Base-by-base conservation (phyloP, 2,113 vertebrate genomes). In the Halichoerus grypus region DNA sequence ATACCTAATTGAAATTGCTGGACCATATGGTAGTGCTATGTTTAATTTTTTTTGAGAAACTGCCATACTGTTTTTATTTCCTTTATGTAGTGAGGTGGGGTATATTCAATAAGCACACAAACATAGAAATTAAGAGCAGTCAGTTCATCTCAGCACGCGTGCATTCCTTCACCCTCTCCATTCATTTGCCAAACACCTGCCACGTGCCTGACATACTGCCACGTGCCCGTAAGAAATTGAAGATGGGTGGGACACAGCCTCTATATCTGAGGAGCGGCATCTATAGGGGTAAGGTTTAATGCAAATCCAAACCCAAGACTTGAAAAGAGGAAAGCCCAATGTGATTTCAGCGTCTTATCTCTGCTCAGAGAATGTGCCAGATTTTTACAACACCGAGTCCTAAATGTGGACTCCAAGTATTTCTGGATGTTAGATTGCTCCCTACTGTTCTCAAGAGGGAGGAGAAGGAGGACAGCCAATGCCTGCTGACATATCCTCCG, bases 401-500 rank as follows among this genome's bases (percentile, higher is more conserved):
- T 86, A n/a, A 59, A 21, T 11, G 6, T 7, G 57, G 77, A 76
- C 28, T 49, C 80, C 2, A 8, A 82, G 65, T 19, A 26, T 67
- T 76, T 83, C 87, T 74, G 67, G 53, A 19, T 4, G 3, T 31
- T 63, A 36, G 13, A 0, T n/a, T 11, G 31, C 4, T 88, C 63
- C 65, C 80, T 13, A 4, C 3, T 77, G 15, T 8, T 49, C 59
- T 76, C 74, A 19, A n/a, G 49, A 63, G 39, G 14, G 55, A 91
- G 15, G 42, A 46, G 46, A 2, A 83, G 51, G 26, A 71, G 10
- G 15, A 7, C 1, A 22, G 51, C 2, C 39, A 14, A 2, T 4
- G 16, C 10, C 0, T 5, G 51, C 24, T 39, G 11, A n/a, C 15
- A 1, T 5, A 2, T 63, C 63, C 59, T 18, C 0, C 1, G 0